Evolutionary conservation across 2,888 invertebrate species (phyloP).

Genomic region (Diarsia brunnea): DNA sequence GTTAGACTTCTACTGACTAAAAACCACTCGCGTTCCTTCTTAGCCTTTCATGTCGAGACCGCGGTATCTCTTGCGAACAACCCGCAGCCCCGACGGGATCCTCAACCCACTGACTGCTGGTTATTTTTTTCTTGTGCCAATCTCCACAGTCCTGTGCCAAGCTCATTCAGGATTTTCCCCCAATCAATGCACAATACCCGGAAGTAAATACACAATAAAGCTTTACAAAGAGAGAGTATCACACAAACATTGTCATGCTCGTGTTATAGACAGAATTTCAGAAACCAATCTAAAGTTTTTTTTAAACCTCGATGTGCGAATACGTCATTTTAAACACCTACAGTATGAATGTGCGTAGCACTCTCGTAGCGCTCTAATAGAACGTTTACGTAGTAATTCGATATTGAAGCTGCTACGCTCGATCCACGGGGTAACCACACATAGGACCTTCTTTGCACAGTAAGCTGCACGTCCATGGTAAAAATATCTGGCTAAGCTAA

Average conservation of each 20-base stretch:
- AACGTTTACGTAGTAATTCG: conserved; percentile 8
- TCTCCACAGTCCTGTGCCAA: no score
- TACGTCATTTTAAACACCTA: no score
- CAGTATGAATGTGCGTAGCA: conserved; percentile 3
- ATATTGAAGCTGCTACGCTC: conserved; percentile 9
- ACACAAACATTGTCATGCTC: no score
- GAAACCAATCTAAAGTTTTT: neutral
- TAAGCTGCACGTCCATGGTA: neutral
- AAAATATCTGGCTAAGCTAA: neutral
- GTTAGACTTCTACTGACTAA: no score
- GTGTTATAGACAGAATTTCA: neutral
- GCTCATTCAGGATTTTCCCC: no score
- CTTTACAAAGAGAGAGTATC: neutral
- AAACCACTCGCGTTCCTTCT: no score
- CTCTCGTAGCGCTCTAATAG: conserved; percentile 3
- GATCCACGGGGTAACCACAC: conserved; percentile 1
- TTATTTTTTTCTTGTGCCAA: no score
- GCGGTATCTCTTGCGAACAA: no score
- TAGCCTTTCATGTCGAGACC: no score
- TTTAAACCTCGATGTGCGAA: neutral
- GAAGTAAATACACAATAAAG: neutral
- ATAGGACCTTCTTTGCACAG: neutral
- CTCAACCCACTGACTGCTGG: no score
- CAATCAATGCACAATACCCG: no score
- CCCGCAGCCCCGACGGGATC: no score